phyloP scores from a whole-genome alignment of 2,888 invertebrate genomes.

The Oligia fasciuncula region DNA sequence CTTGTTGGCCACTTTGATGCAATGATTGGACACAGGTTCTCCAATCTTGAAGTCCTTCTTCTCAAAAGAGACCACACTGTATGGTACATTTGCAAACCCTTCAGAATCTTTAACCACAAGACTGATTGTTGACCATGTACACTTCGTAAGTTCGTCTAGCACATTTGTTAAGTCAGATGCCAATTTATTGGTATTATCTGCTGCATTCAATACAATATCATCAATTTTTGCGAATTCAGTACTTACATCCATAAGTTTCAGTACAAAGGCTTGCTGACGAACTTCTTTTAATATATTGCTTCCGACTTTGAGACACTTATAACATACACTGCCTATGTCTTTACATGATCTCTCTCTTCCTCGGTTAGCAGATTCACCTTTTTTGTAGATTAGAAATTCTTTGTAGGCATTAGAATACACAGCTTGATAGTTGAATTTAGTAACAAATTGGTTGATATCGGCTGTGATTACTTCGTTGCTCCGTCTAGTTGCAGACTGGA shows the following conservation, averaged over 20 bases:
- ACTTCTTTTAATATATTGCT: conserved; percentile 86
- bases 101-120: conserved; percentile 81
- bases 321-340: conserved; percentile 89
- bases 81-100: conserved; percentile 81
- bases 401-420: conserved; percentile 84
- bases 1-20: conserved; percentile 74
- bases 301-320: conserved; percentile 89
- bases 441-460: conserved; percentile 83
- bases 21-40: conserved; percentile 82
- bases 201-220: conserved; percentile 81
- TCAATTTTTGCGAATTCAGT: conserved; percentile 84
- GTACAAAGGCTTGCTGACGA: conserved; percentile 82
- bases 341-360: conserved; percentile 84
- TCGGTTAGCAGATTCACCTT: conserved; percentile 79
- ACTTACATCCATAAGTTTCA: conserved; percentile 85
- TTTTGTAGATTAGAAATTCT: conserved; percentile 83
- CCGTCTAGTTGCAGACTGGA: conserved; percentile 86
- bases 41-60: conserved; percentile 87
- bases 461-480: conserved; percentile 82
- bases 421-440: conserved; percentile 82
- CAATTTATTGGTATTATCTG: conserved; percentile 81
- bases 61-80: conserved; percentile 86
- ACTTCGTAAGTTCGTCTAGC: conserved; percentile 80
- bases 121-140: conserved; percentile 85
- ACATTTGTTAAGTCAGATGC: conserved; percentile 74